Percentiles rank a stretch among this genome's conserved stretches.
Evolutionary conservation across 2,113 vertebrate genomes (phyloP).

Genomic region (Sceloporus undulatus): DNA sequence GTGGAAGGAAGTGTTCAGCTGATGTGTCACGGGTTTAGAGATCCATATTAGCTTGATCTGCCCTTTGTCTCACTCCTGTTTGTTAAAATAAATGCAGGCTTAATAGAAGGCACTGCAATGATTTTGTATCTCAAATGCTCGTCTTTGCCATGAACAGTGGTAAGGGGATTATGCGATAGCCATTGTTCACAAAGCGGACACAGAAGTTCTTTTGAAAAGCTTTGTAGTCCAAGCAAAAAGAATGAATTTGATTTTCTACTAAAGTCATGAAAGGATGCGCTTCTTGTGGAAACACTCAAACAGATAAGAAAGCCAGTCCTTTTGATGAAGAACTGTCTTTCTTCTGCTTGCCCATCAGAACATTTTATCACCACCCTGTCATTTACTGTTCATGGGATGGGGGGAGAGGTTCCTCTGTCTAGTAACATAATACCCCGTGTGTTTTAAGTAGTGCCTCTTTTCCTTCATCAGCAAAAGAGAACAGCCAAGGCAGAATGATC

Average conservation of each 20-base stretch:
- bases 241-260: background rate
- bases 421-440: slow-evolving; percentile 19
- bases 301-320: background rate
- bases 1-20: no score
- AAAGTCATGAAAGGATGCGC: background rate
- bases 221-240: background rate
- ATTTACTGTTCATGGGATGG: slow-evolving; percentile 46
- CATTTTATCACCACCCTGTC: slow-evolving; percentile 68
- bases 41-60: background rate
- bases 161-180: background rate
- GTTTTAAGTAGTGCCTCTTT: slow-evolving; percentile 29
- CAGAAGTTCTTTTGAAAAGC: background rate
- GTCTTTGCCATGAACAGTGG: no score
- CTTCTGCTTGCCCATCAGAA: slow-evolving; percentile 55
- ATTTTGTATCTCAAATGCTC: background rate
- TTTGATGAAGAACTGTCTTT: slow-evolving; percentile 51
- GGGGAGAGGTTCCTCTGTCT: slow-evolving; percentile 49
- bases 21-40: background rate
- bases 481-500: slow-evolving; percentile 44
- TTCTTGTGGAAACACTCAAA: background rate
- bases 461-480: slow-evolving; percentile 27
- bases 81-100: background rate
- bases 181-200: background rate
- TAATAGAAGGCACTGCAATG: background rate
- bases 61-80: background rate